Evolutionary conservation across 1,140 invertebrate genomes (phyloP).

Genomic region (Drosophila equinoxialis): DNA sequence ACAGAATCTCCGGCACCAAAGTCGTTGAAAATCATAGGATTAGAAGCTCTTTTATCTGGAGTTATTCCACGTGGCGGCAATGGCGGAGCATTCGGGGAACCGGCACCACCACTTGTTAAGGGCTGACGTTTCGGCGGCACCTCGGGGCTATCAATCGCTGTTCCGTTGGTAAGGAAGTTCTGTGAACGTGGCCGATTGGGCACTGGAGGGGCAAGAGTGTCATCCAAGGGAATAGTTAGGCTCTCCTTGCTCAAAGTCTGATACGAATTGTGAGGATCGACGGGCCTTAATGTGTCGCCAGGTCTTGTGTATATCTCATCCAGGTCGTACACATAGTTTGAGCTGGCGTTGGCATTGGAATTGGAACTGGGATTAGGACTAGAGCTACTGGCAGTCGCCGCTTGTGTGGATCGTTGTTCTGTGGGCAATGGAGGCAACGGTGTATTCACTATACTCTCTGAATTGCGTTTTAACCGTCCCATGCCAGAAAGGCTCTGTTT

Average conservation of each 20-base stretch:
- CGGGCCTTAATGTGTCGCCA: slow-evolving; percentile 78
- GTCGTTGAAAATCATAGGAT: slow-evolving; percentile 77
- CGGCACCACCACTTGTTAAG: neutral
- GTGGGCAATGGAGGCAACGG: slow-evolving; percentile 88
- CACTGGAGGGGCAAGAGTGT: slow-evolving; percentile 63
- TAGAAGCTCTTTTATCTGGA: slow-evolving; percentile 79
- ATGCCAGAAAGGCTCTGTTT: slow-evolving; percentile 87
- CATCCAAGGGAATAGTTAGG: slow-evolving; percentile 59
- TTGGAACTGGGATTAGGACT: slow-evolving; percentile 55
- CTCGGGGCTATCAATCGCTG: slow-evolving; percentile 70
- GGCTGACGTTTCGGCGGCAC: slow-evolving; percentile 74
- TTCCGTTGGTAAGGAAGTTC: slow-evolving; percentile 62
- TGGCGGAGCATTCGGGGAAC: slow-evolving; percentile 82
- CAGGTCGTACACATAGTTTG: slow-evolving; percentile 83
- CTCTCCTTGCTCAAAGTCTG: slow-evolving; percentile 78
- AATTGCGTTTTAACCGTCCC: slow-evolving; percentile 85
- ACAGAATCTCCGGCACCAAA: slow-evolving; percentile 52
- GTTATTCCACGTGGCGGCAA: slow-evolving; percentile 83
- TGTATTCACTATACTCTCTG: slow-evolving; percentile 91
- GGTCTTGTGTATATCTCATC: slow-evolving; percentile 88
- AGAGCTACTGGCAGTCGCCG: slow-evolving; percentile 77
- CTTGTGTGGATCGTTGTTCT: slow-evolving; percentile 83
- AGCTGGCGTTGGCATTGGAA: slow-evolving; percentile 72
- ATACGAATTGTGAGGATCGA: slow-evolving; percentile 71
- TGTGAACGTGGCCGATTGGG: slow-evolving; percentile 78